Evolutionary conservation across 2,888 invertebrate species (phyloP), one percentile per base, ranked within the genome.

Genomic region (Epistrophella euchroma): DNA sequence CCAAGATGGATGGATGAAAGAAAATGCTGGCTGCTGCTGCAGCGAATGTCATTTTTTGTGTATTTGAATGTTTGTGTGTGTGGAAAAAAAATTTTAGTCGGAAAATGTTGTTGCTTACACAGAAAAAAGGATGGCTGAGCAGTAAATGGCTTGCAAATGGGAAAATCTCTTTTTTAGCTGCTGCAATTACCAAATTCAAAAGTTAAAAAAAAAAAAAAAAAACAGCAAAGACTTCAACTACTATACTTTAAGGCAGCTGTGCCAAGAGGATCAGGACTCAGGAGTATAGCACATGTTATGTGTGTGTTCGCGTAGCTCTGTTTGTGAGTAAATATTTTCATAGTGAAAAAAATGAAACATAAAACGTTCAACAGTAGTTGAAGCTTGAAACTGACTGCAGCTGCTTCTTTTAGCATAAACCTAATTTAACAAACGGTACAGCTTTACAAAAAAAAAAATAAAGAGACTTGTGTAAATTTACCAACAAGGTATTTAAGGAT

Each of bases 121-220:
- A 58, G 2, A 58, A 35, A 58, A 60, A 35, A 74, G 52, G 35
- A 47, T 52, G 22, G 35, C 52, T 43, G 68, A 74, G 58, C 80
- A 75, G 73, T 78, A 86, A 86, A 82, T 86, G 81, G 86, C 81
- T 77, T 73, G 62, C 52, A 70, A 77, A 62, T 70, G 56, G 43
- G 64, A 84, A 74, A 85, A 58, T 71, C 70, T 81, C 66, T 73
- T 78, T 73, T 78, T 77, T 58, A 66, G 66, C 86, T 77, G 64
- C 70, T 86, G 86, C 86, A 86, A 86, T 86, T 86, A 82, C 86
- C 74, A 75, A 86, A 78, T 82, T 78, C 82, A 78, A 86, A 77
- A 72, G 47, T 47, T 68, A 58, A 64, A 70, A 50, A 45, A 62
- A 45, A 22, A 60, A 17, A 32, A 32, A 5, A 17, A 35, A n/a